Evolutionary conservation across 2,797 vertebrate genomes (phyloP).

Genomic region (Enteromius afrohamiltoni): DNA sequence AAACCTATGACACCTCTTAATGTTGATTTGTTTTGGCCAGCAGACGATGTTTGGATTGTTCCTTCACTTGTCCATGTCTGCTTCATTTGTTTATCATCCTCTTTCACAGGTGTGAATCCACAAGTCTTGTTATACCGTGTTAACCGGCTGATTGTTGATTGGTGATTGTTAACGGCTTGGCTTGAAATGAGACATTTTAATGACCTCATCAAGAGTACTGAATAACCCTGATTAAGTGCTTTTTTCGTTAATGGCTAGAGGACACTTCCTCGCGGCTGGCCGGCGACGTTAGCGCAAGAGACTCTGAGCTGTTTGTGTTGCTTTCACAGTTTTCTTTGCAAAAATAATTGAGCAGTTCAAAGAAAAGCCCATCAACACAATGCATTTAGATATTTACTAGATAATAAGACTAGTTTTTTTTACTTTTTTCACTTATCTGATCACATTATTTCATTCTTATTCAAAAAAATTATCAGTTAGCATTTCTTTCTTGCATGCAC

Average conservation of each 20-base stretch:
- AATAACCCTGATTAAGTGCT: conserved; percentile 45
- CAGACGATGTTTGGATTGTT: conserved; percentile 37
- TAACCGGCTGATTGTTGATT: conserved; percentile 57
- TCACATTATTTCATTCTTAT: background rate
- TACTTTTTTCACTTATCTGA: background rate
- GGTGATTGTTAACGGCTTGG: conserved; percentile 56
- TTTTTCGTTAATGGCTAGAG: conserved; percentile 59
- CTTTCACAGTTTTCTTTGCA: conserved; percentile 59
- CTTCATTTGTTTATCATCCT: conserved; percentile 35
- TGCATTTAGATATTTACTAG: background rate
- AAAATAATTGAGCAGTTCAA: conserved; percentile 66
- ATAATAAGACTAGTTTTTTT: background rate
- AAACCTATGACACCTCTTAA: background rate
- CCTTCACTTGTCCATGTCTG: conserved; percentile 37
- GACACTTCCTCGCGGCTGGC: conserved; percentile 24
- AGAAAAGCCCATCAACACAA: background rate
- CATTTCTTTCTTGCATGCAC: background rate
- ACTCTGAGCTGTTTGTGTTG: background rate
- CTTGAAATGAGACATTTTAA: conserved; percentile 57
- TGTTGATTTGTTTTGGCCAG: conserved; percentile 9
- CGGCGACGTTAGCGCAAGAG: conserved; percentile 20
- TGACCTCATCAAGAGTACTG: conserved; percentile 56
- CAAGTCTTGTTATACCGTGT: conserved; percentile 55
- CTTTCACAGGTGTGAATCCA: conserved; percentile 56
- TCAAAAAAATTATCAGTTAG: background rate